Base-by-base conservation (phyloP, 2,797 vertebrate genomes). In the Pithecia hirsuta region DNA sequence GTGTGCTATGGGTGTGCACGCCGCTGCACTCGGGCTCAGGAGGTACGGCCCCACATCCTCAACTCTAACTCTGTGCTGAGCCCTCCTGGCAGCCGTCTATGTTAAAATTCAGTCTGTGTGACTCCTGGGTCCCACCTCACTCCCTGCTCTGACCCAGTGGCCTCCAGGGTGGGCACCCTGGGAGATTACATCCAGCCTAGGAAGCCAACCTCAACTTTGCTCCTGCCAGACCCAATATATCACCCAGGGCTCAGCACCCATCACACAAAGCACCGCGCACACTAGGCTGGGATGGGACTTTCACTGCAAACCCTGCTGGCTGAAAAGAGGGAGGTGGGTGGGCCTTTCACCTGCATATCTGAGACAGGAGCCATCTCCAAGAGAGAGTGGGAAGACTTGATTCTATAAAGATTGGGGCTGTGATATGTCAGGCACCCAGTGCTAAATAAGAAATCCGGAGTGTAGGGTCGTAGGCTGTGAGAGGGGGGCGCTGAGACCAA, bases 1-100 rank as follows among this genome's bases (percentile, higher is more conserved):
- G 19, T 1, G 9, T 17, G 13, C 52, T 5, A 14, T 8, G 24
- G 7, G 7, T 28, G 14, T 41, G 46, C n/a, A 55, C 0, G 0
- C 30, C 3, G 2, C 20, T 22, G 22, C 48, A 12, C 17, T 0
- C 1, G 9, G 57, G n/a, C 36, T 22, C 15, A 24, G 0, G 39
- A 48, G 57, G n/a, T 10, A 41, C 7, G 24, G 36, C 20, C 50
- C 41, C 7, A 12, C 22, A 3, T 2, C 57, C 50, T 17, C 13
- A 36, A 3, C 4, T n/a, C 22, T 5, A 1, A 2, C 19, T 20
- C 57, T 0, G 1, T 7, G 33, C 59, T 36, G 12, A 48, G n/a
- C 20, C 39, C n/a, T 74, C 39, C 14, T 0, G 15, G 33, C 81
- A 81, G 57, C 30, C 12, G 2, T 9, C 91, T 67, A 1, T 11